Base-by-base conservation (phyloP, 2,797 vertebrate species). In the Lepidocolaptes lacrymiger region DNA sequence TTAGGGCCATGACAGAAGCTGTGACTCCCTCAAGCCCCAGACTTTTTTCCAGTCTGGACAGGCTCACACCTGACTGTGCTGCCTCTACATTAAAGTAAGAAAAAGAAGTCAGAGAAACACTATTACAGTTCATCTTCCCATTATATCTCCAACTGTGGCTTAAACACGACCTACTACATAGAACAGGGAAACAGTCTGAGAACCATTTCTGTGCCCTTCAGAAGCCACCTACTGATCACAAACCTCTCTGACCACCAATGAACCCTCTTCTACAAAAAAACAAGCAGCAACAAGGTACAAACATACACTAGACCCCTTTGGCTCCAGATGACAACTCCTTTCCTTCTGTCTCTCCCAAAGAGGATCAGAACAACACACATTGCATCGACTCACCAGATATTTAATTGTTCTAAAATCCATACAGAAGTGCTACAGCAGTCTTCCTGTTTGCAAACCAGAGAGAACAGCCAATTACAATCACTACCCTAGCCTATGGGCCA, bases 401-500 rank as follows among this genome's bases (percentile, higher is more conserved):
- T 20, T 39, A 20, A 12, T 14, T 43, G 6, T 2, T 39, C 39
- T 44, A 39, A 72, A 69, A 34, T 6, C 1, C 13, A 32, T 4
- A 4, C 1, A 41, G 30, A 36, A 62, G 3, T 5, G 0, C 14
- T 51, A 5, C 9, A 76, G 6, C 36, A 79, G 19, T 10, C 4
- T 14, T 12, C 17, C 28, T 21, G 0, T 0, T 8, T n/a, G 0
- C 14, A 88, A 55, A 28, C 7, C 24, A 64, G 19, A 49, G 1
- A 56, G 0, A 8, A 0, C 3, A 3, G 1, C 3, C 49, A 44
- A 0, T 2, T 6, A 16, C 0, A 6, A 1, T 4, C 1, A 13
- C 0, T 3, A 2, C 2, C 5, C 1, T 2, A 64, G 1, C 0
- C 12, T 39, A 1, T 2, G 0, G 3, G 1, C 36, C 34, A 34